Evolutionary conservation across 2,888 invertebrate species (phyloP), one percentile per base, ranked within the genome.

Genomic region (Erebia aethiops): DNA sequence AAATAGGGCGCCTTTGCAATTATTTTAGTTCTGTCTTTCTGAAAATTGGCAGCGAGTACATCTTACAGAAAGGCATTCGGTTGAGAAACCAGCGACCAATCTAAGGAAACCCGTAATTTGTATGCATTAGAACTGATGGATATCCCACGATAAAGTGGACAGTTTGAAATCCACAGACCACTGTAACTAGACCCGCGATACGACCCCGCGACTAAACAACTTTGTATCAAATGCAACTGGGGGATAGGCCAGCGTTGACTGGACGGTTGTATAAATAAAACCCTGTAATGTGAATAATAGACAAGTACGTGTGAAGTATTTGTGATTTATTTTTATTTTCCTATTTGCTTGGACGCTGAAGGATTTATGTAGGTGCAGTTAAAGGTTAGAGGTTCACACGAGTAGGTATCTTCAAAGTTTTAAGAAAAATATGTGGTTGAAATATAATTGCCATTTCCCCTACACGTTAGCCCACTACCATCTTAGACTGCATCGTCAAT

Each of bases 21-120:
- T 92, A 93, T 93, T 93, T 92, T 91, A 91, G 92, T 86, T 88
- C 90, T 89, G 92, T 92, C 93, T 93, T 93, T 93, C 91, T 91
- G 92, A 92, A 93, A 92, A 92, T 93, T 93, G 93, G 93, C 92
- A 93, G 89, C 83, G 90, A 87, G 88, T 88, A 87, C 90, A 90
- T 89, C 90, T 91, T 90, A 90, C 89, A 88, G 86, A 84, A 84
- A 82, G 92, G 91, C 88, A 93, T 93, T 92, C 91, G 85, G 91
- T 92, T 92, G 92, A 84, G 92, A 93, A 93, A 93, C 90, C 84
- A 69, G 68, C 80, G 83, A 77, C 91, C 91, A 88, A 76, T 74
- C 57, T 78, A 78, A 76, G 51, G 41, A 35, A 52, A 52, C 41
- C 35, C 67, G 61, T n/a, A 9, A 61, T 35, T 58, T 67, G 58